Percentiles rank a stretch among this genome's conserved stretches.
Conservation (phyloP, 2,888 invertebrate species). For the Abrostola triplasia region DNA sequence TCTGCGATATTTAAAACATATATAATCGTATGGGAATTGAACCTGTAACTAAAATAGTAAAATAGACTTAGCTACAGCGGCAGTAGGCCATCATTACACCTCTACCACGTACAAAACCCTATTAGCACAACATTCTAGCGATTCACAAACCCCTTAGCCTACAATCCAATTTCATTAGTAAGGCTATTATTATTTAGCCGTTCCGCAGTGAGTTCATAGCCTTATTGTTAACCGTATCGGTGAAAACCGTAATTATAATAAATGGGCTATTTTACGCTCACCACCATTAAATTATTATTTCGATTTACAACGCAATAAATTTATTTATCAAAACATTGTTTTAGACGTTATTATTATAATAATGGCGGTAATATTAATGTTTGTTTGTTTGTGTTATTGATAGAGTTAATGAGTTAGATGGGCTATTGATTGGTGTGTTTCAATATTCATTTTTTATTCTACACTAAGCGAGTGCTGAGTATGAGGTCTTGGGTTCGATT, state of each 20-base stretch:
- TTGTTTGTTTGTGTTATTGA: background rate
- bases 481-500: too few relatives aligned
- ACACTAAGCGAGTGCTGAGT: too few relatives aligned
- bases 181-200: slow-evolving; percentile 14
- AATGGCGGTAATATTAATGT: slow-evolving; percentile 2
- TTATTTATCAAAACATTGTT: slow-evolving; percentile 28
- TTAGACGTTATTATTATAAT: slow-evolving; percentile 8
- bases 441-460: too few relatives aligned
- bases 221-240: slow-evolving; percentile 35
- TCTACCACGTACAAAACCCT: background rate
- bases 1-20: too few relatives aligned
- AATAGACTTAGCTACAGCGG: too few relatives aligned
- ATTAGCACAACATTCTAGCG: slow-evolving; percentile 8
- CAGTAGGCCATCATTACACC: too few relatives aligned
- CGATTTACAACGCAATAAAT: slow-evolving; percentile 54
- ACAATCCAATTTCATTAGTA: slow-evolving; percentile 29
- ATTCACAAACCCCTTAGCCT: slow-evolving; percentile 30
- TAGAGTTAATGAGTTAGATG: background rate
- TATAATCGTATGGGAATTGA: too few relatives aligned
- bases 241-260: slow-evolving; percentile 54
- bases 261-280: slow-evolving; percentile 46
- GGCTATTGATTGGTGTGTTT: too few relatives aligned
- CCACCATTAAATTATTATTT: slow-evolving; percentile 47
- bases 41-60: too few relatives aligned
- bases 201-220: slow-evolving; percentile 26